phyloP scores from a whole-genome alignment of 92 coral and sea anemone genomes.

The Epizoanthus ramosus region DNA sequence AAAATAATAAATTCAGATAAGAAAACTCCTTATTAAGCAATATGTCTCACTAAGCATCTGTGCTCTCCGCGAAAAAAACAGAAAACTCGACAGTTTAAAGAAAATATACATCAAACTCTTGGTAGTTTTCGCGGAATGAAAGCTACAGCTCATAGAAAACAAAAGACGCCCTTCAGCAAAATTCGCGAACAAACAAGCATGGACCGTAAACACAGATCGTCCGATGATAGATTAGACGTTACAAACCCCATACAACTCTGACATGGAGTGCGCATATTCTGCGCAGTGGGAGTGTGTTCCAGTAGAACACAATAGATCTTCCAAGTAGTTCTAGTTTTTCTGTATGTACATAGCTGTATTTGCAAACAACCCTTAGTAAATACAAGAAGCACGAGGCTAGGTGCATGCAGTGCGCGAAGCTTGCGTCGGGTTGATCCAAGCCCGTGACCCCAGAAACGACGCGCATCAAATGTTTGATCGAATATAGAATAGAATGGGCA shows the following conservation, averaged over 20 bases:
- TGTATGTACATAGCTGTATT: background rate
- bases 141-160: background rate
- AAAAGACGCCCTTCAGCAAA: slow-evolving; percentile 24
- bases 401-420: slow-evolving; percentile 13
- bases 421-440: background rate
- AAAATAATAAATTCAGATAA: background rate
- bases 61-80: background rate
- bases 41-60: background rate
- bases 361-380: slow-evolving; percentile 12
- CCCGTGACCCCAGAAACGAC: background rate
- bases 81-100: background rate
- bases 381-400: slow-evolving; percentile 38
- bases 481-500: background rate
- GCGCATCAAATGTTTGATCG: background rate
- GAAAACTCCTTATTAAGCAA: background rate
- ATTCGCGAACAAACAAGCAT: background rate
- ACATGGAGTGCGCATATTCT: background rate
- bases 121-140: background rate
- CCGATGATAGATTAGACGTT: slow-evolving; percentile 1
- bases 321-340: background rate
- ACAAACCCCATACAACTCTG: background rate
- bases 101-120: background rate
- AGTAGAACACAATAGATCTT: background rate
- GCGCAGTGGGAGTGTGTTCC: background rate
- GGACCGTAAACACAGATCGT: background rate